These are phyloP conservation scores for Phyllotreta striolata DNA, from an alignment of 2,888 invertebrate species.

Conservation along the genomic window DNA sequence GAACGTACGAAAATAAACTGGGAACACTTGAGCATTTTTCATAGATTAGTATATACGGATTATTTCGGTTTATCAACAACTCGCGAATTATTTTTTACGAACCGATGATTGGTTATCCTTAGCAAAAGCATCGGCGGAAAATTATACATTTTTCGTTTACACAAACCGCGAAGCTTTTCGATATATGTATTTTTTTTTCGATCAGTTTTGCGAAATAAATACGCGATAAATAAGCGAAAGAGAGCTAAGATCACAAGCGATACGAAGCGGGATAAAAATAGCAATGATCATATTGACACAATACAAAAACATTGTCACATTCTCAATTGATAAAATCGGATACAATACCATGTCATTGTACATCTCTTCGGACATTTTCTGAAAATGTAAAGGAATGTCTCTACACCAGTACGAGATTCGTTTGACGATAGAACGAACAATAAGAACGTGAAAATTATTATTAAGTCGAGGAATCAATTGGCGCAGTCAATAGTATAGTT, in stretches of 20 bases:
- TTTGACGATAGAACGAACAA: constrained; percentile 22
- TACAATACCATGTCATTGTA: constrained; percentile 83
- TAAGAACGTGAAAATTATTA: constrained; percentile 13
- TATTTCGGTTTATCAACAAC: constrained; percentile 28
- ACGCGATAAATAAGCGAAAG: constrained; percentile 1
- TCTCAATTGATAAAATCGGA: constrained; percentile 56
- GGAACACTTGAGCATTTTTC: constrained; percentile 33
- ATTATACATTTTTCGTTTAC: background rate
- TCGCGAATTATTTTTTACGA: constrained; percentile 23
- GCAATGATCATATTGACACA: constrained; percentile 40
- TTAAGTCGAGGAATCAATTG: background rate
- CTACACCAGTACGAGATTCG: constrained; percentile 47
- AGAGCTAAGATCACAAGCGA: constrained; percentile 41
- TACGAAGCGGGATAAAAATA: constrained; percentile 38
- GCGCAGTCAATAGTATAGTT: background rate
- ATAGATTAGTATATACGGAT: constrained; percentile 24
- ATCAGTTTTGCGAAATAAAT: background rate
- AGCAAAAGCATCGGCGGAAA: constrained; percentile 4
- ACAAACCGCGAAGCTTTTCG: no score
- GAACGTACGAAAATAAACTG: constrained; percentile 33
- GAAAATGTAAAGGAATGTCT: constrained; percentile 69
- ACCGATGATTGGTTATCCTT: constrained; percentile 22
- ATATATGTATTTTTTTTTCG: background rate
- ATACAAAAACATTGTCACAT: constrained; percentile 51
- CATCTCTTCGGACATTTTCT: constrained; percentile 84